These are phyloP conservation scores for Heliothis virescens DNA, from an alignment of 1,140 invertebrate genomes.

Conservation along the genomic window DNA sequence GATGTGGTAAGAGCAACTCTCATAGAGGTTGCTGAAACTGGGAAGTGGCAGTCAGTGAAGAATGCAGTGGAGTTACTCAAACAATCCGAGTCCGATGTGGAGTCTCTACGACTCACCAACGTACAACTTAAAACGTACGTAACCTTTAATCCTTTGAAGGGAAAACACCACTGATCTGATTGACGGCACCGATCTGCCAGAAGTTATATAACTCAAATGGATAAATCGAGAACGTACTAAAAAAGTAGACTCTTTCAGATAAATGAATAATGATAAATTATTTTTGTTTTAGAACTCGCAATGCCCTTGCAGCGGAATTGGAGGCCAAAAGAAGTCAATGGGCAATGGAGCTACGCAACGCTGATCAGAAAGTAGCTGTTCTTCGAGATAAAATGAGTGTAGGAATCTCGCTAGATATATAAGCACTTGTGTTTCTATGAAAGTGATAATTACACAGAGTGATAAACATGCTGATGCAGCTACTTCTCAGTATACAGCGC, in stretches of 20 bases:
- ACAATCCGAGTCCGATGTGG: constrained; percentile 40
- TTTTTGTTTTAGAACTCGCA: constrained; percentile 31
- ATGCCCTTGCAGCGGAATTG: background rate
- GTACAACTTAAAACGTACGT: constrained; percentile 66
- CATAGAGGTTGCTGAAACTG: constrained; percentile 64
- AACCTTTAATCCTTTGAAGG: background rate
- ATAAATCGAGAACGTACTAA: too few species aligned
- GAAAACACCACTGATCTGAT: too few species aligned
- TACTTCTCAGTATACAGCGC: constrained; percentile 1
- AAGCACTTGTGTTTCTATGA: constrained; percentile 19
- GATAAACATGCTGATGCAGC: constrained; percentile 31
- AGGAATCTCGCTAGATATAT: background rate
- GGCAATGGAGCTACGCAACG: constrained; percentile 56
- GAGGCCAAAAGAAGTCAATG: constrained; percentile 50
- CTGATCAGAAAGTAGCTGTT: constrained; percentile 67
- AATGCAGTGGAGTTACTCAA: constrained; percentile 61
- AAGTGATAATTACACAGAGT: constrained; percentile 1
- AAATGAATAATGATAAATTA: background rate
- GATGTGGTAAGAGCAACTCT: constrained; percentile 67
- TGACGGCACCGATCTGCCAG: too few species aligned
- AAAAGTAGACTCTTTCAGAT: too few species aligned
- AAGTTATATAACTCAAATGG: too few species aligned
- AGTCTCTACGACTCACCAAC: constrained; percentile 49
- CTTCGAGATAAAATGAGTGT: constrained; percentile 75
- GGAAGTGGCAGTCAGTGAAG: constrained; percentile 60